A percentile compares a stretch with the other conserved stretches of the same genome.
These are phyloP conservation scores for Mastomys natalensis DNA, from an alignment of 2,113 vertebrate genomes.

Conservation along the genomic window DNA sequence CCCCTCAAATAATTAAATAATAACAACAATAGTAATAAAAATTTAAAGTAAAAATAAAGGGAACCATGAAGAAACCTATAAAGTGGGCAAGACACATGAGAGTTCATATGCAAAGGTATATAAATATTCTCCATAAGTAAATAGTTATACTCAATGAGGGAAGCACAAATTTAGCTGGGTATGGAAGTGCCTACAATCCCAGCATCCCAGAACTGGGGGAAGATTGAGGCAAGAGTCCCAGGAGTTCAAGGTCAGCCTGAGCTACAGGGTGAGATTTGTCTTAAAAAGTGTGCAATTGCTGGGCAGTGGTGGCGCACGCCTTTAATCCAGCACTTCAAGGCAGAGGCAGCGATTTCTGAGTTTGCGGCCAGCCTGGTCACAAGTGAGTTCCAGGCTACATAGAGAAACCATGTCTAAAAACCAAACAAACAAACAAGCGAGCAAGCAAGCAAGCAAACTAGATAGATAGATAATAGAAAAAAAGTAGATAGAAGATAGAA, in stretches of 20 bases:
- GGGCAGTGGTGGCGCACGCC: too few relatives aligned
- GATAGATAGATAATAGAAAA: too few relatives aligned
- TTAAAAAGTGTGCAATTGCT: too few relatives aligned
- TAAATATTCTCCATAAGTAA: background rate
- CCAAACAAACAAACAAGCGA: too few relatives aligned
- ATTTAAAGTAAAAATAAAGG: background rate
- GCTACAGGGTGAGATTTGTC: background rate
- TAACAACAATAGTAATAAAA: background rate
- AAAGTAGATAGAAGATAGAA: too few relatives aligned
- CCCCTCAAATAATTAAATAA: background rate
- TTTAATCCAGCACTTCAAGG: too few relatives aligned
- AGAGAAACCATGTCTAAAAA: too few relatives aligned
- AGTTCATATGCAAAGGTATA: background rate
- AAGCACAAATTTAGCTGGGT: background rate
- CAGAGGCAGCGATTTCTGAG: too few relatives aligned
- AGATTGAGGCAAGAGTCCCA: background rate
- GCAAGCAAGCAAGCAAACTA: too few relatives aligned
- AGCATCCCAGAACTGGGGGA: background rate
- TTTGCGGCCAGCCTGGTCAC: too few relatives aligned
- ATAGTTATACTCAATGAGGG: too few relatives aligned
- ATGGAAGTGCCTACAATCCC: background rate
- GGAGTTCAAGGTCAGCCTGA: background rate
- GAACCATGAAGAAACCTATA: background rate
- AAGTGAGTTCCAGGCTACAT: too few relatives aligned
- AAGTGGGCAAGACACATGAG: background rate